Percentiles rank a stretch among this genome's conserved stretches.
Evolutionary conservation across 2,113 vertebrate species (phyloP).

Genomic region (Semicossyphus pulcher): DNA sequence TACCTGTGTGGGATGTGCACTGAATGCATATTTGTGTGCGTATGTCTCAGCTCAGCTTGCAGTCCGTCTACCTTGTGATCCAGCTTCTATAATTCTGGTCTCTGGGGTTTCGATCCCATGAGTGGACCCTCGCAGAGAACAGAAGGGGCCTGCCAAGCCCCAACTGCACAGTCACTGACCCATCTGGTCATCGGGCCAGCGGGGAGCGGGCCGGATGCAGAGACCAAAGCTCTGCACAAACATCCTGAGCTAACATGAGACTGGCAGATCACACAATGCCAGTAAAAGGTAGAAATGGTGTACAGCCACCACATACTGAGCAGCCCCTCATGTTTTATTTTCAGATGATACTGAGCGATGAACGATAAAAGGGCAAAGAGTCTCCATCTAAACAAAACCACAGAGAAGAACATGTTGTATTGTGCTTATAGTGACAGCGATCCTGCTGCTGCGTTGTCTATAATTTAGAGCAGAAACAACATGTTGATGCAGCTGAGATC

Average conservation of each 20-base stretch:
- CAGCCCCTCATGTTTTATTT: constrained; percentile 46
- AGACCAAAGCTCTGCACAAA: constrained; percentile 63
- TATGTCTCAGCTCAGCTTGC: constrained; percentile 60
- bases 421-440: constrained; percentile 11
- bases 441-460: constrained; percentile 34
- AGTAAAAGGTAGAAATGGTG: constrained; percentile 46
- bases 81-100: constrained; percentile 54
- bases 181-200: constrained; percentile 72
- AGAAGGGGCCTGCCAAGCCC: constrained; percentile 74
- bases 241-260: constrained; percentile 52
- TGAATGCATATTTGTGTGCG: neutral
- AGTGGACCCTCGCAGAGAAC: constrained; percentile 64
- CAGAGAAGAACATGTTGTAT: constrained; percentile 4
- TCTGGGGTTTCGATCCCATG: constrained; percentile 65
- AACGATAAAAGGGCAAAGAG: constrained; percentile 11
- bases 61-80: constrained; percentile 56
- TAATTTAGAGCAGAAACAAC: constrained; percentile 54
- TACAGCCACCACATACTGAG: constrained; percentile 35
- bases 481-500: constrained; percentile 50
- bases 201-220: constrained; percentile 37
- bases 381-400: constrained; percentile 7
- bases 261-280: constrained; percentile 46
- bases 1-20: constrained; percentile 16
- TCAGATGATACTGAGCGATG: constrained; percentile 33
- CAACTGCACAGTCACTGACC: constrained; percentile 62